A percentile compares a stretch with the other conserved stretches of the same genome.
Conservation (phyloP, 2,113 vertebrate species). For the Mormoops blainvillei region DNA sequence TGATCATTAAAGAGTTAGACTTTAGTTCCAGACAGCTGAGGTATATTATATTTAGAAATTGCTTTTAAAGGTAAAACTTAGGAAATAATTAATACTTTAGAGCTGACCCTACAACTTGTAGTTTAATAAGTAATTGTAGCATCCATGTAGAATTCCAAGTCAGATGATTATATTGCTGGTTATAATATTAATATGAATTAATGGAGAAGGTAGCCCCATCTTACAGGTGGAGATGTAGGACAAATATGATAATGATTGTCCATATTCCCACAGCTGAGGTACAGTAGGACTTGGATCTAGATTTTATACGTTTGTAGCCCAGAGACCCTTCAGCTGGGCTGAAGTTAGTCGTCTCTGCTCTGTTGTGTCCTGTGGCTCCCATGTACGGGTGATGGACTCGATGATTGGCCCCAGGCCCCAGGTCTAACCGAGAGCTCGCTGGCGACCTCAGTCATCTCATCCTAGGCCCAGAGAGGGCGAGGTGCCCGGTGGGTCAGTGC, state of each 20-base stretch:
- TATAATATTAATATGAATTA: background rate
- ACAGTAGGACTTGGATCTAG: background rate
- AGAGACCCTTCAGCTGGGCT: background rate
- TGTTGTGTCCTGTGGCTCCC: background rate
- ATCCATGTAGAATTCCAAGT: background rate
- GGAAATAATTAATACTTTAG: background rate
- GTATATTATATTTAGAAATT: background rate
- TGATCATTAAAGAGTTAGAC: background rate
- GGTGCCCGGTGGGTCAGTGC: background rate
- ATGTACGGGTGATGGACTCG: rapidly evolving
- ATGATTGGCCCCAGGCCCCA: background rate
- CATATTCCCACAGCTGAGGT: background rate
- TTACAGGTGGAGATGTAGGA: background rate
- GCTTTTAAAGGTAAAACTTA: background rate
- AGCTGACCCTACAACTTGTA: background rate
- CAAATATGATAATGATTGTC: rapidly evolving
- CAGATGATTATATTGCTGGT: background rate
- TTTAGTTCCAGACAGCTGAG: background rate
- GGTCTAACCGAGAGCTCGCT: background rate
- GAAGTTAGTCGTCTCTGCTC: background rate
- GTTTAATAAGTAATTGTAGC: background rate
- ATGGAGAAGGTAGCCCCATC: background rate
- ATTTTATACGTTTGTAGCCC: background rate
- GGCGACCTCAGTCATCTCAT: background rate
- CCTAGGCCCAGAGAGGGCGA: background rate